Evolutionary conservation across 92 coral and sea anemone genomes (phyloP), one percentile per base, ranked within the genome.

Genomic region (Porites lobata): DNA sequence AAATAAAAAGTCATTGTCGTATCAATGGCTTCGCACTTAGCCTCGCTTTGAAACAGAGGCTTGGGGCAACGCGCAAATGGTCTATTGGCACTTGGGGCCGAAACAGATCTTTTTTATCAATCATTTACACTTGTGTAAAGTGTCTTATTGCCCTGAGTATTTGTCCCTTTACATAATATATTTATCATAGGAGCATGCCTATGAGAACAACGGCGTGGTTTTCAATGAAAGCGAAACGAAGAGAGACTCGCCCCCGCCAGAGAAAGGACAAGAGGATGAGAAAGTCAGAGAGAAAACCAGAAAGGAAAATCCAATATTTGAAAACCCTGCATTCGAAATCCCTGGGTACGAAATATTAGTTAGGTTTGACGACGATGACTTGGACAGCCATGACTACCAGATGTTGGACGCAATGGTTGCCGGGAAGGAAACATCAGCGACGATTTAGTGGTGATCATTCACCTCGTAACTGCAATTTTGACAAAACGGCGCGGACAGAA

Each of bases 261-360:
- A 65, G 66, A 79, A 79, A 47, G 84, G 75, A 19, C 84, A 65
- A 43, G 66, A 65, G 50, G 74, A 82, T 13, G 65, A 56, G 29
- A 53, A 52, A 76, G 3, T 81, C 20, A 57, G 19, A 24, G 69
- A 82, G 77, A 70, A 72, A 32, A 70, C 12, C 9, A 47, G 18
- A 7, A 38, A 10, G 32, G 7, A 8, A 53, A 71, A 9, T 1
- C 2, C 26, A 56, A 22, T 69, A 26, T 82, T 22, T 26, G 52
- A 57, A 11, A 82, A 82, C 38, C 6, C 69, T 19, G 78, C 77
- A 21, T 82, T 22, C n/a, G 86, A 56, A 7, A 43, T 19, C 1
- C 59, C 63, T 51, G 69, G 24, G 24, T 57, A 69, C 78, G 56
- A 10, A 53, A n/a, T 18, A 50, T 29, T 72, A 3, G 52, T 2